Evolutionary conservation across 2,888 invertebrate genomes (phyloP), one percentile per base, ranked within the genome.

Genomic region (Hedya salicella): DNA sequence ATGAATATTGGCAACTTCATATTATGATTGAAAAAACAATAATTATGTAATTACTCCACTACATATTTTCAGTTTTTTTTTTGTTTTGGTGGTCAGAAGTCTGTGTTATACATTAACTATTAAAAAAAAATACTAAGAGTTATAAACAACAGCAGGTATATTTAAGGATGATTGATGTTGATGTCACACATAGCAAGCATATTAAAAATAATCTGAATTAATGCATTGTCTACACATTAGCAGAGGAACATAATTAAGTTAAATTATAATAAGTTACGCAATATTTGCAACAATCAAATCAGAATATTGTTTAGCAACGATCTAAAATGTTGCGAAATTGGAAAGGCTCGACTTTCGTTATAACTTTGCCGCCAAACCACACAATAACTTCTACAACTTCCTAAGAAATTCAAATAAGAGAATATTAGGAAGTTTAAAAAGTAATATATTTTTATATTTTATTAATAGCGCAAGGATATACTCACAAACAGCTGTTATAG

Each of bases 401-500:
- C 1, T 16, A 39, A 13, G 14, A 25, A 39, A 49, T 8, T 16
- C 17, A 8, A 9, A 30, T 30, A 9, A 8, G 3, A 44, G 13
- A 40, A 50, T 39, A 50, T 3, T 2, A 3, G 11, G 2, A 49
- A 14, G 1, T 36, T 59, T 39, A n/a, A 46, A 59, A 57, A 62
- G 13, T 14, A 19, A 3, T 48, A 39, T 21, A 42, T 57, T 71
- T 66, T 72, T 69, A 13, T 36, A 48, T 68, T n/a, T 67, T 42
- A 71, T 59, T 70, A 67, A 66, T 60, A 70, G 32, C 30, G 19
- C 61, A 73, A 74, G 72, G 73, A 72, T 76, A 81, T 84, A 85
- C 71, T 86, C 79, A 65, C 71, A 70, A 87, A 86, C 90, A 91
- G 91, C 89, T 91, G 90, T 83, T 86, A 53, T 66, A 62, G 71